A percentile compares a stretch with the other conserved stretches of the same genome.
Conservation (phyloP, 1,140 invertebrate genomes). For the Periplaneta americana region DNA sequence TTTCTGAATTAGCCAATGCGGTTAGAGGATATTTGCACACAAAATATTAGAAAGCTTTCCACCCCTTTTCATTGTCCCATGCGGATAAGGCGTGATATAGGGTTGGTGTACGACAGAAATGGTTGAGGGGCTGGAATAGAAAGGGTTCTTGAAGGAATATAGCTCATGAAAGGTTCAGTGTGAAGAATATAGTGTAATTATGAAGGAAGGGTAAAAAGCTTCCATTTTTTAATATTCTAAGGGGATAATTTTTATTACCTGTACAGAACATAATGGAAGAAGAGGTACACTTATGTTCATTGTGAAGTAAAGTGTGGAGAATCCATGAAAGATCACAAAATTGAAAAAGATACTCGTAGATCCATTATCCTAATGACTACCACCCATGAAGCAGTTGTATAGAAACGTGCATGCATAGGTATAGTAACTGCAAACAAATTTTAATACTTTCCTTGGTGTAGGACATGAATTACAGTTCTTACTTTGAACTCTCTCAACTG, state of each 20-base stretch:
- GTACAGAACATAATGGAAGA: not conserved
- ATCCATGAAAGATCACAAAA: not conserved
- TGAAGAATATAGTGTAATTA: not conserved
- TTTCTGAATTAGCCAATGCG: not conserved
- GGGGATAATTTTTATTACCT: not conserved
- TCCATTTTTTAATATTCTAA: not conserved
- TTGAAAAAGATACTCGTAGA: too few species aligned
- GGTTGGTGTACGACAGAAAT: not conserved
- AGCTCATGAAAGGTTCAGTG: not conserved
- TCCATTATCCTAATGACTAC: not conserved
- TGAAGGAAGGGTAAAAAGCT: not conserved
- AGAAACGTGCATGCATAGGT: not conserved
- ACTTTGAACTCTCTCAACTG: too few species aligned
- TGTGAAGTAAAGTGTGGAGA: not conserved
- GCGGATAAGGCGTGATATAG: not conserved
- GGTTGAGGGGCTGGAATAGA: not conserved
- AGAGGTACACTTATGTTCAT: not conserved
- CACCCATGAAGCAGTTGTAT: not conserved
- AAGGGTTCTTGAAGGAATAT: not conserved
- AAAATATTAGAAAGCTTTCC: not conserved
- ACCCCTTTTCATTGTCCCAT: not conserved
- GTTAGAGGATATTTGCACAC: not conserved
- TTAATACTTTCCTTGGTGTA: too few species aligned
- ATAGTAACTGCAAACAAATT: too few species aligned
- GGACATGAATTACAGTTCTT: too few species aligned